Conservation (phyloP, 2,113 vertebrate genomes). For the Bagarius yarrelli region DNA sequence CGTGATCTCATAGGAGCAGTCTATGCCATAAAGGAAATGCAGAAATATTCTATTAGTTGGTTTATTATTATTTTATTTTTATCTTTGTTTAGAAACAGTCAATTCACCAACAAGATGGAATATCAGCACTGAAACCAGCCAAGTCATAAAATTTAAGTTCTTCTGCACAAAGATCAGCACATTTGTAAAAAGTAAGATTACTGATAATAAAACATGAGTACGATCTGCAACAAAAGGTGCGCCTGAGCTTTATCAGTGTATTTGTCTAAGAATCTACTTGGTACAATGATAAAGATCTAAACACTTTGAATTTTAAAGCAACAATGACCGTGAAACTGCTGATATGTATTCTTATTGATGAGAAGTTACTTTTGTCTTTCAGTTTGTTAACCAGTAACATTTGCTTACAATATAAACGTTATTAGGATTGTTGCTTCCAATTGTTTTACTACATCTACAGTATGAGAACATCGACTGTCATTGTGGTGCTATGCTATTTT, state of each 20-base stretch:
- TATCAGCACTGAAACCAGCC: slow-evolving; percentile 47
- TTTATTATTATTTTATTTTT: slow-evolving; percentile 19
- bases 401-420: slow-evolving; percentile 18
- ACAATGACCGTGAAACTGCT: neutral
- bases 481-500: slow-evolving; percentile 36
- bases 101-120: slow-evolving; percentile 41
- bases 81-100: slow-evolving; percentile 54
- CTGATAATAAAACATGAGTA: neutral
- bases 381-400: neutral
- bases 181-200: neutral
- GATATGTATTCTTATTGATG: neutral
- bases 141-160: slow-evolving; percentile 47
- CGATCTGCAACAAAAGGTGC: neutral
- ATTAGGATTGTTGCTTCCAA: slow-evolving; percentile 3
- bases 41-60: neutral
- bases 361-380: neutral
- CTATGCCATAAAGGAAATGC: neutral
- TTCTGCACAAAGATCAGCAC: neutral
- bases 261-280: neutral
- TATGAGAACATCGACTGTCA: slow-evolving; percentile 26
- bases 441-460: neutral
- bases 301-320: neutral
- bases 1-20: neutral
- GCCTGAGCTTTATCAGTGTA: neutral
- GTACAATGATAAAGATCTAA: neutral